Percentiles rank a stretch among this genome's conserved stretches.
Conservation (phyloP, 2,888 invertebrate species). For the Drosophila kanekoi region DNA sequence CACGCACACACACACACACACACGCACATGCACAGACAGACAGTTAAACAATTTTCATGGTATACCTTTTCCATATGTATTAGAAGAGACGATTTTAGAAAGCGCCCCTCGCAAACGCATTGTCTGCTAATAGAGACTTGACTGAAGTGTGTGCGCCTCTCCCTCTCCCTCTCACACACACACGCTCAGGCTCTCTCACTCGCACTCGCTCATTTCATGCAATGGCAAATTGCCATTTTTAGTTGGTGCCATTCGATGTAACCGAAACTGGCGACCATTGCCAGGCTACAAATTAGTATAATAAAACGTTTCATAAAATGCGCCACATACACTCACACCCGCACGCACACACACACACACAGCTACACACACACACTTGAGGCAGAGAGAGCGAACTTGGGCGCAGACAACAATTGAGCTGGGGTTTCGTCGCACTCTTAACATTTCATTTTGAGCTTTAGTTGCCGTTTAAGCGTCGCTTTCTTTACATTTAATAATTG, state of each 20-base stretch:
- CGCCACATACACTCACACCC: constrained; percentile 47
- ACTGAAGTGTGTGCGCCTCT: constrained; percentile 58
- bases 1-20: constrained; percentile 23
- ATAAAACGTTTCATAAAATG: constrained; percentile 85
- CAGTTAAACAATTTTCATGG: constrained; percentile 69
- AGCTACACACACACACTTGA: constrained; percentile 13
- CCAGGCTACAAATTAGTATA: constrained; percentile 84
- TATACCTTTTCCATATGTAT: constrained; percentile 70
- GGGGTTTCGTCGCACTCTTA: constrained; percentile 23
- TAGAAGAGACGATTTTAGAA: constrained; percentile 44
- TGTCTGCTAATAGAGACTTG: constrained; percentile 81
- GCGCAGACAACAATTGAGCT: constrained; percentile 11
- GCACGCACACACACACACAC: constrained; percentile 15
- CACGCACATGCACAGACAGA: constrained; percentile 13
- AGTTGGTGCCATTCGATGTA: constrained; percentile 75
- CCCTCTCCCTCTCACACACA: background rate
- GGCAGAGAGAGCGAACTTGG: background rate
- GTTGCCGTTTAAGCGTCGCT: constrained; percentile 42
- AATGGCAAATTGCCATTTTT: constrained; percentile 84
- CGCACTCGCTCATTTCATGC: constrained; percentile 50
- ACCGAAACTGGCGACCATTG: constrained; percentile 77
- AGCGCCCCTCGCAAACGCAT: constrained; percentile 47
- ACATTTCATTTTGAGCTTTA: constrained; percentile 39
- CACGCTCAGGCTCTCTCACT: background rate
- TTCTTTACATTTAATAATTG: constrained; percentile 53